A percentile compares a stretch with the other conserved stretches of the same genome.
phyloP scores from a whole-genome alignment of 1,140 invertebrate genomes.

The Drosophila rufa region DNA sequence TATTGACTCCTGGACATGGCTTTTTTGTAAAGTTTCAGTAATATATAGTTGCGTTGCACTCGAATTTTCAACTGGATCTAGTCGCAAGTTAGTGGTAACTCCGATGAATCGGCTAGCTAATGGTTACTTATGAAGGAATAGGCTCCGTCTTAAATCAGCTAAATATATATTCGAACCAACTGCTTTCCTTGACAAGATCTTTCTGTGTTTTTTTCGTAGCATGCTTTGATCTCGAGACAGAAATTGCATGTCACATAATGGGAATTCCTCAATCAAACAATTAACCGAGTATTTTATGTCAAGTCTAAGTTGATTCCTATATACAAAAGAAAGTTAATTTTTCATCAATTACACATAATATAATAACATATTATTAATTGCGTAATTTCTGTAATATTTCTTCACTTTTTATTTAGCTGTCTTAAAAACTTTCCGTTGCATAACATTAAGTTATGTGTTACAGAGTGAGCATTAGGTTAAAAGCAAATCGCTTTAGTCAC shows the following conservation, averaged over 20 bases:
- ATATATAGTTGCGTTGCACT: not conserved
- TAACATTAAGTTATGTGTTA: slow-evolving; percentile 35
- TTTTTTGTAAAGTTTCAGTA: too few species aligned
- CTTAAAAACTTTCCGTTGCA: not conserved
- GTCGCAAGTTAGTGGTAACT: too few species aligned
- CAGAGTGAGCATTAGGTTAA: slow-evolving; percentile 28
- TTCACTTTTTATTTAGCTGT: not conserved
- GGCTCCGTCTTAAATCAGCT: too few species aligned
- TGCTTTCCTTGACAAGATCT: not conserved
- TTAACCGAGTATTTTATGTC: too few species aligned
- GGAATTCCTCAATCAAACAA: too few species aligned
- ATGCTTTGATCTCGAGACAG: too few species aligned
- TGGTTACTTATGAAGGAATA: too few species aligned
- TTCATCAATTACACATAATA: not conserved
- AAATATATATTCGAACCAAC: too few species aligned
- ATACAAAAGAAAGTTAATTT: not conserved
- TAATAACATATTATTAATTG: not conserved
- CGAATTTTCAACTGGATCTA: too few species aligned
- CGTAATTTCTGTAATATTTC: not conserved
- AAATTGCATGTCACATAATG: too few species aligned
- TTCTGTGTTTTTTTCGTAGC: not conserved
- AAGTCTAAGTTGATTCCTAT: not conserved
- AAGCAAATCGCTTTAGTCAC: slow-evolving; percentile 47
- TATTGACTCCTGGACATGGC: not conserved
- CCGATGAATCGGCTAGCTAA: too few species aligned